Conservation (phyloP, 2,888 invertebrate species). For the Nymphalis c-album region DNA sequence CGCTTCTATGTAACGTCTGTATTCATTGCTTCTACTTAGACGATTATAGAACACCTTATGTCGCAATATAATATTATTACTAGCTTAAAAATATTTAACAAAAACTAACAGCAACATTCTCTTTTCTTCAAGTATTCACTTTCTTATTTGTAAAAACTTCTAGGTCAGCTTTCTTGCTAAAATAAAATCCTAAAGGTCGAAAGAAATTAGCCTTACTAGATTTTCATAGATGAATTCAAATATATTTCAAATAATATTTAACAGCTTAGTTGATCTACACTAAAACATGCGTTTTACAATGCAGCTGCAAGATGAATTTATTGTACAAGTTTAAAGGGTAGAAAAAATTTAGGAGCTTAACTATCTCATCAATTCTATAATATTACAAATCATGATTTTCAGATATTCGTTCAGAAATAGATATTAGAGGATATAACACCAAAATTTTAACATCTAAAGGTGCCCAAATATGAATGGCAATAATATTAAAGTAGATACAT, state of each 20-base stretch:
- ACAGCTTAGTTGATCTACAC: conserved; percentile 22
- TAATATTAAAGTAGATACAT: conserved; percentile 44
- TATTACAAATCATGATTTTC: conserved; percentile 21
- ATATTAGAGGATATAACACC: conserved; percentile 37
- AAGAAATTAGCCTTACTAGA: no score
- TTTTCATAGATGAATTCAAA: no score
- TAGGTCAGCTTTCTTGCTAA: conserved; percentile 12
- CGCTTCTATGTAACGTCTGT: no score
- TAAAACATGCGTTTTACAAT: conserved; percentile 13
- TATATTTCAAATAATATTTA: background rate
- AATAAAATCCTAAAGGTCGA: no score
- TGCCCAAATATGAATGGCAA: conserved; percentile 46
- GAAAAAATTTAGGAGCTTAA: conserved; percentile 38
- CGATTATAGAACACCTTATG: no score
- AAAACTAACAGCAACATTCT: no score
- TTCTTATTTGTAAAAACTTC: no score
- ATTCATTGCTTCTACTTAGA: no score
- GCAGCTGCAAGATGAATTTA: conserved; percentile 30
- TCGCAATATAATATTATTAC: no score
- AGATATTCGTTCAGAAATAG: conserved; percentile 32
- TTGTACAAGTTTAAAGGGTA: conserved; percentile 36
- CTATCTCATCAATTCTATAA: conserved; percentile 34
- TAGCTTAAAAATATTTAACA: no score
- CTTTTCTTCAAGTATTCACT: no score
- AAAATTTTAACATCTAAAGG: conserved; percentile 37